Conservation (phyloP, 2,888 invertebrate species). For the Vanessa cardui region DNA sequence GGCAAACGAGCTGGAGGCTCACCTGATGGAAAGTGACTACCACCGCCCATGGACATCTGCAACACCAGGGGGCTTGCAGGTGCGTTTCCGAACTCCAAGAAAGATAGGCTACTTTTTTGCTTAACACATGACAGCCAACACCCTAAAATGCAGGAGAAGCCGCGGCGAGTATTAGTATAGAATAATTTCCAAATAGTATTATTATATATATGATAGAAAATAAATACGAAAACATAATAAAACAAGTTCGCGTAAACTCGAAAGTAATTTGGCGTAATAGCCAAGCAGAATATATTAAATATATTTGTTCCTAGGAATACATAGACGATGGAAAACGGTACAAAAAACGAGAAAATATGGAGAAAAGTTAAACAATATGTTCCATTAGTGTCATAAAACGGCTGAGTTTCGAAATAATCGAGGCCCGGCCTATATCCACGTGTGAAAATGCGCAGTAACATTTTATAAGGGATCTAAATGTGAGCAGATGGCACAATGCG, state of each 20-base stretch:
- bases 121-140: too few species aligned
- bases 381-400: slow-evolving; percentile 79
- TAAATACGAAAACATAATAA: too few species aligned
- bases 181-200: too few species aligned
- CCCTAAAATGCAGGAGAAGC: too few species aligned
- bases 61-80: too few species aligned
- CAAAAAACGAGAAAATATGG: slow-evolving; percentile 62
- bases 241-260: not conserved
- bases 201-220: too few species aligned
- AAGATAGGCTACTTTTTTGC: too few species aligned
- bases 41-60: too few species aligned
- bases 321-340: slow-evolving; percentile 35
- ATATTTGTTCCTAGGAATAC: not conserved
- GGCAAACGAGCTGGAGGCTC: too few species aligned
- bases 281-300: not conserved
- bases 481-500: slow-evolving; percentile 79
- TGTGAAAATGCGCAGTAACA: slow-evolving; percentile 81
- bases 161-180: too few species aligned
- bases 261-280: not conserved
- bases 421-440: slow-evolving; percentile 69
- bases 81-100: too few species aligned
- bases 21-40: too few species aligned
- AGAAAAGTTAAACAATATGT: slow-evolving; percentile 72
- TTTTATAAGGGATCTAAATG: slow-evolving; percentile 81
- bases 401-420: slow-evolving; percentile 74